Evolutionary conservation across 2,797 vertebrate species (phyloP), one percentile per base, ranked within the genome.

Genomic region (Geotrypetes seraphini): DNA sequence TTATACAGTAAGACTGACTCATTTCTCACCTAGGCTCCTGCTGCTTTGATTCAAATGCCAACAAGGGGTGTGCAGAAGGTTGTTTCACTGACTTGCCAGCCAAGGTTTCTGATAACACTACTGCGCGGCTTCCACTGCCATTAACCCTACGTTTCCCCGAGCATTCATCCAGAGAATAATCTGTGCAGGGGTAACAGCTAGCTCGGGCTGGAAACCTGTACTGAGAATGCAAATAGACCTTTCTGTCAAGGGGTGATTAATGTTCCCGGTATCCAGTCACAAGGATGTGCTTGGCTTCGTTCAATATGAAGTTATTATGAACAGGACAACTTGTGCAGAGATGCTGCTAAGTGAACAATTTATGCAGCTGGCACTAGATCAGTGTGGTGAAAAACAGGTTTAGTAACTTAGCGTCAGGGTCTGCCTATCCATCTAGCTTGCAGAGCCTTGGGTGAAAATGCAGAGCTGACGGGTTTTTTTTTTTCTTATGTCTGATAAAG

Each of bases 381-480:
- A 64, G 32, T 64, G 52, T 60, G 50, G 43, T 64, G 43, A 61
- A 47, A 67, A 67, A 64, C 64, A 54, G 67, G 57, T 64, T 61
- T 54, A 67, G 54, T 61, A 57, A 59, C 54, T 50, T 57, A 67
- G 60, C 60, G 67, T 61, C 17, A 0, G 54, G 52, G 57, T n/a
- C 61, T 67, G 60, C 56, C 64, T 61, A 59, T 64, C 54, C 57
- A 64, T 64, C 67, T 64, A 67, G 64, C 64, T 54, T 64, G 49
- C 43, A 61, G 60, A 64, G 64, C 59, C 51, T 47, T 64, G 67
- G 59, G 50, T 67, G 61, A 64, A 67, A 67, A 60, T 67, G 60
- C 67, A 61, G 52, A 20, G 37, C 57, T 64, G 67, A 64, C 64
- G 64, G n/a, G n/a, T n/a, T n/a, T n/a, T n/a, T n/a, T n/a, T 54